Evolutionary conservation across 2,797 vertebrate species (phyloP), one percentile per base, ranked within the genome.

Genomic region (Amazona ochrocephala): DNA sequence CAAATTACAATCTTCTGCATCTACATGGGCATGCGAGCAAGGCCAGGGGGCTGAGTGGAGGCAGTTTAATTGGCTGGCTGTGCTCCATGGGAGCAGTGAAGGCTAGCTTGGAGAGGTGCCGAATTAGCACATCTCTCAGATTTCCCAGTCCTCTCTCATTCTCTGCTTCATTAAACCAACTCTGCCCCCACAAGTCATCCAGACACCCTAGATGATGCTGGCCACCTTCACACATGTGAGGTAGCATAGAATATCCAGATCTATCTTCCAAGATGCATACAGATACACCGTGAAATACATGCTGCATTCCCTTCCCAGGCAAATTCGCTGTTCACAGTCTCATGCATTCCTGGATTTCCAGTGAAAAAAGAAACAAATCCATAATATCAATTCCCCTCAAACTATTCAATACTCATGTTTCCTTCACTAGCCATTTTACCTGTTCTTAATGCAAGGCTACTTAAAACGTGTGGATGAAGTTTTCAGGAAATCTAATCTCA

Each of bases 1-100:
- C 74, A 97, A 96, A 97, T 97, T 96, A 76, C 85, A 79, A 51
- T 90, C 84, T 53, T 75, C 79, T 79, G 60, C 75, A 95, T 91
- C 79, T 61, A 58, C 60, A 56, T 6, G 68, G 72, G 91, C 9
- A 1, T 29, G 56, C 0, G 0, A 94, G 74, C 77, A 91, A 39
- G 79, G 79, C 3, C 2, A 1, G 5, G 71, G 24, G 54, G 74
- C 78, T 81, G 88, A 78, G 84, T 4, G 19, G 78, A 86, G 74
- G 85, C 77, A 67, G 70, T 50, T 93, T 89, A 96, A 93, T 88
- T 93, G 87, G 51, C 77, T 91, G 85, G 80, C 81, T 30, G 0
- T 26, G 76, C 93, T 95, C 85, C 60, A 11, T 45, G 19, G 89
- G 67, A 66, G 65, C 58, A 41, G 27, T 0, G 19, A 44, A 44